phyloP scores from a whole-genome alignment of 64 coral and sea anemone genomes.

The Actinia tenebrosa region DNA sequence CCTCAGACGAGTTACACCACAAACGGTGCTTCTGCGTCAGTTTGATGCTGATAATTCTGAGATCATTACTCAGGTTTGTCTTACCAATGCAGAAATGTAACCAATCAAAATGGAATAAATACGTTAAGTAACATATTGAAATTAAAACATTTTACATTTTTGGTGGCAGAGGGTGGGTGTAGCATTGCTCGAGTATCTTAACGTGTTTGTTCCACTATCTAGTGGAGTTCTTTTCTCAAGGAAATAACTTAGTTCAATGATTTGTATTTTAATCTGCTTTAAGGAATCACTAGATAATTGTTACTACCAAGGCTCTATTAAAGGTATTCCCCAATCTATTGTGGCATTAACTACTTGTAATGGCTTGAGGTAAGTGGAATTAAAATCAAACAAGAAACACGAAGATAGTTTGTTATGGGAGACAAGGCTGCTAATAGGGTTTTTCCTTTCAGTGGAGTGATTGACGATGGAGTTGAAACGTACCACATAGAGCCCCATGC shows the following conservation, averaged over 20 bases:
- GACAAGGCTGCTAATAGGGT: not conserved
- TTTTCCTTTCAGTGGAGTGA: not conserved
- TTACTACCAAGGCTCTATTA: conserved; percentile 61
- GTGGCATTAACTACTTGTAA: conserved; percentile 52
- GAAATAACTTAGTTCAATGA: not conserved
- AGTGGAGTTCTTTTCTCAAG: not conserved
- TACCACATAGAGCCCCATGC: not conserved
- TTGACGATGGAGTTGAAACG: not conserved
- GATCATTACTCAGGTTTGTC: not conserved
- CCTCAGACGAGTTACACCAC: conserved; percentile 16
- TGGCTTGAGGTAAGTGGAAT: conserved; percentile 39
- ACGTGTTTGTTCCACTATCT: too few species aligned
- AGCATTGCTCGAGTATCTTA: too few species aligned
- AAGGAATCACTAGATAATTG: conserved; percentile 36
- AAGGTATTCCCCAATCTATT: conserved; percentile 26
- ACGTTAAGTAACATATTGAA: too few species aligned
- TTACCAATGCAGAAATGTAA: not conserved
- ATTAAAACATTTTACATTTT: too few species aligned
- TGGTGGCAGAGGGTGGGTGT: too few species aligned
- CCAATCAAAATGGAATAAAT: too few species aligned
- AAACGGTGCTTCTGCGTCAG: conserved; percentile 19
- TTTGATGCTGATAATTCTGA: conserved; percentile 29
- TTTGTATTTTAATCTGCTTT: not conserved
- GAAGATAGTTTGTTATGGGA: too few species aligned
- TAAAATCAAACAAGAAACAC: too few species aligned